phyloP scores from a whole-genome alignment of 2,888 invertebrate genomes.

The Pantelozetes paolii region DNA sequence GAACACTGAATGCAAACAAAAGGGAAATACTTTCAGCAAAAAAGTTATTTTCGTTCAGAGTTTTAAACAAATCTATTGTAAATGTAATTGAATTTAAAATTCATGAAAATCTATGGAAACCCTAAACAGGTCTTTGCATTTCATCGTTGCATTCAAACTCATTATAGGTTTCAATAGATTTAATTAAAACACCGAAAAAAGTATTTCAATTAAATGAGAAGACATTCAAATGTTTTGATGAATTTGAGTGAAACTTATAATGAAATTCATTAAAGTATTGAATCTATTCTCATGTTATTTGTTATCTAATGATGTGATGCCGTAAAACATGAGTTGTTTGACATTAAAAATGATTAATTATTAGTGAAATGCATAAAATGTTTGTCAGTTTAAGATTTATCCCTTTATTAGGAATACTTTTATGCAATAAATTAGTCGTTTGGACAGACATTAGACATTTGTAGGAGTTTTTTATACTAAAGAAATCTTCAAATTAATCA shows the following conservation, averaged over 20 bases:
- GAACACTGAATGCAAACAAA: slow-evolving; percentile 3
- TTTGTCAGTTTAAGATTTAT: not conserved
- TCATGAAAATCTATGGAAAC: not conserved
- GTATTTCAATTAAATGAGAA: too few species aligned
- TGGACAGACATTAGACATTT: not conserved
- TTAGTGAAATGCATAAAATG: not conserved
- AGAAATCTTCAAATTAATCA: not conserved
- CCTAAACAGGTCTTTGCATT: too few species aligned
- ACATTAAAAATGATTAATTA: slow-evolving; percentile 6
- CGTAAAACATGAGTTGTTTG: slow-evolving; percentile 13
- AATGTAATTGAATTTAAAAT: not conserved
- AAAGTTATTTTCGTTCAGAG: not conserved
- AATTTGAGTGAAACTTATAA: too few species aligned
- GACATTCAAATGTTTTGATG: not conserved
- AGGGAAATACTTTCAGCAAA: not conserved
- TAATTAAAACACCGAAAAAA: too few species aligned
- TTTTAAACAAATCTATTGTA: not conserved
- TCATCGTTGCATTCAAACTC: too few species aligned
- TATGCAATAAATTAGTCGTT: not conserved
- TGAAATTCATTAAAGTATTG: not conserved
- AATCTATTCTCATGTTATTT: not conserved
- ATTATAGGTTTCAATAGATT: too few species aligned
- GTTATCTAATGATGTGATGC: slow-evolving; percentile 9
- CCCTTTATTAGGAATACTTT: not conserved
- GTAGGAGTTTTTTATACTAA: not conserved